Base-by-base conservation (phyloP, 1,140 invertebrate species). In the Listronotus bonariensis region DNA sequence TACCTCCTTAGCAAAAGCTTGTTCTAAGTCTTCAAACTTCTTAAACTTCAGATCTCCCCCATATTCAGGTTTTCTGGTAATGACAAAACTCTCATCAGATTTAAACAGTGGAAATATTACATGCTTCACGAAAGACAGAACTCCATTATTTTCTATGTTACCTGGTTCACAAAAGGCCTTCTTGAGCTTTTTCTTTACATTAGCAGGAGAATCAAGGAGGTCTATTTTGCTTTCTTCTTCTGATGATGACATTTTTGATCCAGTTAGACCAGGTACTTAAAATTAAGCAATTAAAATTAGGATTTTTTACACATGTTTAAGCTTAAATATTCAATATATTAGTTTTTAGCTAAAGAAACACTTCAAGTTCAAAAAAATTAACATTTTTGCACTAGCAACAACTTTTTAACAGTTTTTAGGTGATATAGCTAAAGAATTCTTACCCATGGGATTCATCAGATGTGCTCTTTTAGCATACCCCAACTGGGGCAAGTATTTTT, bases 381-480 rank as follows among this genome's bases (percentile, higher is more conserved):
- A n/a, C n/a, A n/a, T n/a, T n/a, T n/a, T n/a, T n/a, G n/a, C n/a
- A n/a, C n/a, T n/a, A n/a, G n/a, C n/a, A n/a, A n/a, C n/a, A n/a
- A n/a, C n/a, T n/a, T n/a, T n/a, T n/a, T n/a, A n/a, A n/a, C n/a
- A n/a, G n/a, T n/a, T n/a, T n/a, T n/a, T n/a, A n/a, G n/a, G n/a
- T n/a, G n/a, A n/a, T n/a, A n/a, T n/a, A 38, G 8, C n/a, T 55
- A 11, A 36, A 12, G 41, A 56, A n/a, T 40, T 77, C 80, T 79
- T 85, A 94, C 92, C 94, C 97, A 99, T 99, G 12, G 96, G 94
- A 84, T 99, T 99, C 98, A 99, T 99, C 14, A 99, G 83, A 87
- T 99, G 97, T 57, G 95, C 87, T 77, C 96, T 85, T 81, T 97
- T 98, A 62, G 88, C 84, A 82, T 97, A 98, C 10, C 96, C 96